A percentile compares a stretch with the other conserved stretches of the same genome.
Evolutionary conservation across 2,113 vertebrate genomes (phyloP).

Genomic region (Pogona vitticeps): DNA sequence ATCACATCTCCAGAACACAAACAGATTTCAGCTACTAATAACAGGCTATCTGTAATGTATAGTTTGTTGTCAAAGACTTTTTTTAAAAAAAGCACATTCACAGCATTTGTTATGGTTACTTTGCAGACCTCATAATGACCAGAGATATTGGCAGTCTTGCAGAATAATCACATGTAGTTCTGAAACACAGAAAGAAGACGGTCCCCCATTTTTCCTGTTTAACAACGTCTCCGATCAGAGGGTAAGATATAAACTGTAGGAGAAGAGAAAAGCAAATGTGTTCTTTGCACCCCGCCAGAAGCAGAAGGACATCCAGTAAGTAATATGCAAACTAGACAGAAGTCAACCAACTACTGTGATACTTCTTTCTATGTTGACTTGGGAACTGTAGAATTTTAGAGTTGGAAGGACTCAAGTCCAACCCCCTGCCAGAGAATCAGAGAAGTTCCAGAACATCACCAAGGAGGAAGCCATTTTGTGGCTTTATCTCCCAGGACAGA

Average conservation of each 20-base stretch:
- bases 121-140: neutral
- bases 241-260: neutral
- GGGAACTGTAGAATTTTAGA: neutral
- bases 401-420: neutral
- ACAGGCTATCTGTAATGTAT: too few species aligned
- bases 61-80: too few species aligned
- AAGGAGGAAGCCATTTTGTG: neutral
- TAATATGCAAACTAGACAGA: neutral
- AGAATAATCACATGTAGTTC: conserved; percentile 22
- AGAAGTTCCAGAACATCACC: neutral
- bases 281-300: neutral
- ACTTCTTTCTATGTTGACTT: neutral
- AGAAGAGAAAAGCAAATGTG: neutral
- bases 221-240: neutral
- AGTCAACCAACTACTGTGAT: neutral
- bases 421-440: neutral
- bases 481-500: neutral
- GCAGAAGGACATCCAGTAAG: neutral
- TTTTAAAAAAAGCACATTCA: too few species aligned
- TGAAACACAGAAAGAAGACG: neutral
- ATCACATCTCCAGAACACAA: too few species aligned
- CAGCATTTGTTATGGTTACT: conserved; percentile 8
- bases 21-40: too few species aligned
- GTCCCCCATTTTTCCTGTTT: neutral
- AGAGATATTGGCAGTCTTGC: neutral